Evolutionary conservation across 2,797 vertebrate genomes (phyloP), one percentile per base, ranked within the genome.

Genomic region (Pelobates cultripes): DNA sequence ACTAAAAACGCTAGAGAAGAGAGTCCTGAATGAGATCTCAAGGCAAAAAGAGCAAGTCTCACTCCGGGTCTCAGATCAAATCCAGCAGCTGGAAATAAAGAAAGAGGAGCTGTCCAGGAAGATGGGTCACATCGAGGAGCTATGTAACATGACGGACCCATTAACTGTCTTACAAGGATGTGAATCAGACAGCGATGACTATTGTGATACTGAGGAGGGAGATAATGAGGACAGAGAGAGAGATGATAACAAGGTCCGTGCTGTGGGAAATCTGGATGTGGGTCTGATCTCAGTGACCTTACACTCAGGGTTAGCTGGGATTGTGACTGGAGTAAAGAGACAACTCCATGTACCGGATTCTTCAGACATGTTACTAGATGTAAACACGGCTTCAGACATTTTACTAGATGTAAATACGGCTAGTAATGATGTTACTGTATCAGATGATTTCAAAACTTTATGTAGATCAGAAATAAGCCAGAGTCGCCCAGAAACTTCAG

Each of bases 341-440:
- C 69, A 47, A 4, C 66, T 72, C 14, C 55, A 78, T n/a, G 57
- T 15, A 15, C 71, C 61, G 4, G 70, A 67, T 41, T 42, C 69
- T 13, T 9, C 63, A 70, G 81, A 82, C 40, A 78, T 82, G 3
- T 9, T 77, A 28, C 13, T 57, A 12, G 55, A 57, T 57, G 55
- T 57, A 57, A 57, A 57, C 9, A 14, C 13, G 14, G 55, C 55
- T 12, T 57, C 13, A 57, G 10, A 57, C 55, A 57, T 57, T 7
- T 57, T 57, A 57, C 75, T 82, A 2, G 81, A 82, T 47, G 57
- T 60, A 6, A 78, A 78, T 43, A 78, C 75, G 3, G 75, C 81
- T 17, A 69, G 70, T 60, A 78, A 78, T 43, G 51, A 83, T 13
- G 70, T 83, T 0, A 3, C 9, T 10, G 64, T 83, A 40, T 83